phyloP scores from a whole-genome alignment of 2,113 vertebrate genomes.

The Siniperca knerii region DNA sequence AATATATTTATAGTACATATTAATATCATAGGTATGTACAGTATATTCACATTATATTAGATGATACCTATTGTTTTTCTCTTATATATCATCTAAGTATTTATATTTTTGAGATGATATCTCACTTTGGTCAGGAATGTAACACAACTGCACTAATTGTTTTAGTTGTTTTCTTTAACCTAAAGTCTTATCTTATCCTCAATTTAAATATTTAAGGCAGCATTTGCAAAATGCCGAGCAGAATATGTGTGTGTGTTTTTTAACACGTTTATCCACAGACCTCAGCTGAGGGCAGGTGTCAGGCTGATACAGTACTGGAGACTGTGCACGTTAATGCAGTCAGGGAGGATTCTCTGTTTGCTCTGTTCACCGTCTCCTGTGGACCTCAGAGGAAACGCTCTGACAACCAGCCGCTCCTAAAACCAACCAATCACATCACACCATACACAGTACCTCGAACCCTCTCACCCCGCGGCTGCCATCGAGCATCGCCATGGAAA shows the following conservation, averaged over 20 bases:
- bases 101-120: no score
- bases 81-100: background rate
- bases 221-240: no score
- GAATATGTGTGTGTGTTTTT: no score
- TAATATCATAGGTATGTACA: background rate
- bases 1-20: background rate
- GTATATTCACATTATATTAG: background rate
- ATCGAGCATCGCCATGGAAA: slow-evolving; percentile 60
- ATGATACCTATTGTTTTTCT: background rate
- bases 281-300: no score
- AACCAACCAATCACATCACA: slow-evolving; percentile 33
- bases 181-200: no score
- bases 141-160: no score
- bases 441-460: background rate
- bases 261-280: no score
- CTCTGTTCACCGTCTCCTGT: background rate
- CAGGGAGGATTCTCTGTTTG: slow-evolving; percentile 22
- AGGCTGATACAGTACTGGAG: background rate
- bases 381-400: slow-evolving; percentile 6
- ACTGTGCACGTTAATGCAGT: background rate
- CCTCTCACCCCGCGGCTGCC: slow-evolving; percentile 1
- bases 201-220: no score
- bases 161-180: background rate
- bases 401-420: background rate
- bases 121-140: no score